These are phyloP conservation scores for Drosophila sp. DNA, from an alignment of 1,140 invertebrate genomes.

Conservation along the genomic window DNA sequence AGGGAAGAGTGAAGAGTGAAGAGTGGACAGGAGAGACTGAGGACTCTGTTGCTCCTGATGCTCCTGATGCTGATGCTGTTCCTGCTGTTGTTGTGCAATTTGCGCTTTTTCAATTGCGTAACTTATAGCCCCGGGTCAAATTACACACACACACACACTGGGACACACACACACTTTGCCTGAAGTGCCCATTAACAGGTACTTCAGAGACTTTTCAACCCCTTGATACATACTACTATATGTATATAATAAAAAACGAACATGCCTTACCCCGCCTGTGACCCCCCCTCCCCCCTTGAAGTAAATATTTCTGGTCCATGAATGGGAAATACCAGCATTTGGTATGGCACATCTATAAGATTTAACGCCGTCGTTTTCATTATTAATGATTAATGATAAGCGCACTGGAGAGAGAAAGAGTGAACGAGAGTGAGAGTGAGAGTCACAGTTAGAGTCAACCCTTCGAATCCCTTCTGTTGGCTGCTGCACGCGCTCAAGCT, in stretches of 20 bases:
- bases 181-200: conserved; percentile 81
- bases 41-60: conserved; percentile 23
- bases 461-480: conserved; percentile 48
- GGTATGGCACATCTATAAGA: conserved; percentile 78
- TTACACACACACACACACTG: conserved; percentile 55
- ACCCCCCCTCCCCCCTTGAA: conserved; percentile 25
- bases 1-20: background rate
- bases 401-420: conserved; percentile 43
- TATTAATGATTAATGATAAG: conserved; percentile 83
- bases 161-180: conserved; percentile 50
- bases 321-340: conserved; percentile 81
- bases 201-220: conserved; percentile 63
- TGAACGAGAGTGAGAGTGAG: background rate
- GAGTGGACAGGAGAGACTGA: background rate
- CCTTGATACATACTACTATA: conserved; percentile 7
- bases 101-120: conserved; percentile 77
- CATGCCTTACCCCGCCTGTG: conserved; percentile 20
- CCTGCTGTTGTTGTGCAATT: conserved; percentile 66
- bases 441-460: conserved; percentile 37
- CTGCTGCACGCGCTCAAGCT: conserved; percentile 63
- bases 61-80: background rate
- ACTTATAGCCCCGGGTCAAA: conserved; percentile 82
- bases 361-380: conserved; percentile 81
- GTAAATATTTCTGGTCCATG: conserved; percentile 27
- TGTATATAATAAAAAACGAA: conserved; percentile 4